Evolutionary conservation across 2,797 vertebrate species (phyloP).

Genomic region (Potorous gilbertii): DNA sequence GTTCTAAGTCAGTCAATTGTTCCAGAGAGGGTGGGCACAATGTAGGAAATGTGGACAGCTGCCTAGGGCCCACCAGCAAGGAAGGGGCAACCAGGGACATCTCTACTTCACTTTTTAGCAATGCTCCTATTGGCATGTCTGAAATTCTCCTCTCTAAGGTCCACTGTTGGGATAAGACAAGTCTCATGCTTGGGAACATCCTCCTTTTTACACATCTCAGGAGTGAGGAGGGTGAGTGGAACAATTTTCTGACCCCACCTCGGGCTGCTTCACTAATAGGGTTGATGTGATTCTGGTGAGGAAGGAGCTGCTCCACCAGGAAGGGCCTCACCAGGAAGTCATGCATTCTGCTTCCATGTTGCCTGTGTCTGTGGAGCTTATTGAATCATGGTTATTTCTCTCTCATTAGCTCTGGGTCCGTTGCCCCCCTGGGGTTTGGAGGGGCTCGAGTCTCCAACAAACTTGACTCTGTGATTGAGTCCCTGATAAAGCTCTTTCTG

Average conservation of each 20-base stretch:
- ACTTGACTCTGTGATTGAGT: constrained; percentile 16
- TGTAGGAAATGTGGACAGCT: no score
- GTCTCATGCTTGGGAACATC: not conserved
- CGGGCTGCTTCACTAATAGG: no score
- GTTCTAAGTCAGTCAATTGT: no score
- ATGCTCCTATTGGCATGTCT: not conserved
- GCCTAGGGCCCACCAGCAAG: no score
- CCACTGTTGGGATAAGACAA: not conserved
- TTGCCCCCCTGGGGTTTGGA: not conserved
- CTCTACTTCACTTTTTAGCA: no score
- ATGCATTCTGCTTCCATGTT: not conserved
- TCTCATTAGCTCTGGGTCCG: not conserved
- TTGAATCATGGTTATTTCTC: not conserved
- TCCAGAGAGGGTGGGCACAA: no score
- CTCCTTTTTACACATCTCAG: no score
- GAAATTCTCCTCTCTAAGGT: not conserved
- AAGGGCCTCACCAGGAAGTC: not conserved
- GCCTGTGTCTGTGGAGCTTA: not conserved
- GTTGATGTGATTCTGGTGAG: not conserved
- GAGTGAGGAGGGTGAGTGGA: not conserved
- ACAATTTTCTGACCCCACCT: not conserved
- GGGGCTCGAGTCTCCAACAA: not conserved
- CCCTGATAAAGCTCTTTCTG: not conserved
- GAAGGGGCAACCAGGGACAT: no score
- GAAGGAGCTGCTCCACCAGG: not conserved